A percentile compares a stretch with the other conserved stretches of the same genome.
Evolutionary conservation across 2,888 invertebrate genomes (phyloP).

Genomic region (Polyommatus iphigenia): DNA sequence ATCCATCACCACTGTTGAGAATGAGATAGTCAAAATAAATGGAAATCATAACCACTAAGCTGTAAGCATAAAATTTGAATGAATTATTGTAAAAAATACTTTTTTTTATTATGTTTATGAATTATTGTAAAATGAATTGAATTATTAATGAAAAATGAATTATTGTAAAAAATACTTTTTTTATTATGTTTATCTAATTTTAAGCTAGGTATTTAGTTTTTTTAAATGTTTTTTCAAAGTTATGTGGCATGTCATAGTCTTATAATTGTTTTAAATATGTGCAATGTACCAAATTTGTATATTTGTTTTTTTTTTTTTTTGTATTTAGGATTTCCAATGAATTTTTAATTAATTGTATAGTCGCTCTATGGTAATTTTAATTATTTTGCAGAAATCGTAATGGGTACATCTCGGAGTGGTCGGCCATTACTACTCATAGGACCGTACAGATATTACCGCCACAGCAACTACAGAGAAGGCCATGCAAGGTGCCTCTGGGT

Average conservation of each 20-base stretch:
- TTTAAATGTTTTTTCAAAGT: too few relatives aligned
- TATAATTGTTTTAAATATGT: too few relatives aligned
- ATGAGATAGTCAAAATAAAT: slow-evolving; percentile 42
- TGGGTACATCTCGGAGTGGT: neutral
- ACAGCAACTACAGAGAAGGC: slow-evolving; percentile 49
- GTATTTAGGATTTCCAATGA: neutral
- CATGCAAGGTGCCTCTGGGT: slow-evolving; percentile 51
- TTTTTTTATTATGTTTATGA: neutral
- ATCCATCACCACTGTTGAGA: slow-evolving; percentile 44
- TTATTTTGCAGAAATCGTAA: neutral
- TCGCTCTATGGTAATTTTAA: neutral
- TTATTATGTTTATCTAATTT: neutral
- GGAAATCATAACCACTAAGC: slow-evolving; percentile 42
- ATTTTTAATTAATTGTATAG: neutral
- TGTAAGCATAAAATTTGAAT: neutral
- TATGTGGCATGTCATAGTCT: too few relatives aligned
- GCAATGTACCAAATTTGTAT: too few relatives aligned
- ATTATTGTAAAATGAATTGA: too few relatives aligned
- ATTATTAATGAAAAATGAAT: too few relatives aligned
- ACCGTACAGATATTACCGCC: neutral
- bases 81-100: neutral
- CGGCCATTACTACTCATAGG: neutral
- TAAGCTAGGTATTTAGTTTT: too few relatives aligned
- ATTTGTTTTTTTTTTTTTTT: neutral
- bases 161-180: neutral